Base-by-base conservation (phyloP, 2,888 invertebrate genomes). In the Nudaria mundana region DNA sequence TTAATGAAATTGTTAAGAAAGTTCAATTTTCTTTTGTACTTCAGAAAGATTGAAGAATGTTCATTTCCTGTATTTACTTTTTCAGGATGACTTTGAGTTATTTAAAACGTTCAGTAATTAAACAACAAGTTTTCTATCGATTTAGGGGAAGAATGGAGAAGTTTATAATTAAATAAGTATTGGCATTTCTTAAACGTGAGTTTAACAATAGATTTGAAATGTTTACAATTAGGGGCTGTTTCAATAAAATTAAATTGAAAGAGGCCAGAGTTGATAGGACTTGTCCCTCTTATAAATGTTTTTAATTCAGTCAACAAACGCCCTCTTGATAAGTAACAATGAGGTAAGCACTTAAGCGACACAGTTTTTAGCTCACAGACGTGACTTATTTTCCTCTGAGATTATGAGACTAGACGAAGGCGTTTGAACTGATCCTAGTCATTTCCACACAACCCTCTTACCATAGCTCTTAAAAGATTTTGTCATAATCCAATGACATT, bases 161-260 rank as follows among this genome's bases (percentile, higher is more conserved):
- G 65, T 76, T 78, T 69, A 66, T 73, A 77, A 76, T 77, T 75
- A 73, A 77, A 71, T 62, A 67, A 73, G 64, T 77, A 76, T 76
- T 68, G 75, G 69, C 61, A 65, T 64, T 69, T 54, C 63, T 60
- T 53, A 43, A 44, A 58, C 63, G 54, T 62, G 44, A 48, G 48
- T 56, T 58, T 51, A 57, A 55, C 66, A 71, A 75, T 76, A 66
- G 69, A 72, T 71, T 67, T 49, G 54, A 52, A 66, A 65, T 59
- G 59, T 63, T 63, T 54, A 37, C 20, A 12, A 14, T 42, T 29
- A 41, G 37, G 26, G 44, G 5, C 3, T 1, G 25, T 35, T 52
- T 23, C 32, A 6, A 22, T 24, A n/a, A 29, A 24, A 23, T 28
- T 23, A 12, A 3, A 6, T 15, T 14, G 5, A 23, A 33, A 28